Evolutionary conservation across 1,140 invertebrate species (phyloP).

Genomic region (Pantala flavescens): DNA sequence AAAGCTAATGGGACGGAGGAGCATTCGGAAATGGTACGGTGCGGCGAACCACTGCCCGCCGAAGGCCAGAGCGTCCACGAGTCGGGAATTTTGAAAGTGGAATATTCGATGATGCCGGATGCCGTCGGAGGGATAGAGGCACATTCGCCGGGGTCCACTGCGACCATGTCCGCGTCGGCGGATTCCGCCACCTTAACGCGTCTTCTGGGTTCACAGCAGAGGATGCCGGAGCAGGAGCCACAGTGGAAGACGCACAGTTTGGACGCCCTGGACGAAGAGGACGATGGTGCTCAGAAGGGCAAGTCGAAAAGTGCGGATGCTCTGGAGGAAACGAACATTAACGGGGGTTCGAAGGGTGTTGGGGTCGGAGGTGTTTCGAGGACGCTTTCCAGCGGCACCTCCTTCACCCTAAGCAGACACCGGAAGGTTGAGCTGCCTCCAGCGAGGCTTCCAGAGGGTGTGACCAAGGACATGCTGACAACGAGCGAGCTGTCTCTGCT

Average conservation of each 20-base stretch:
- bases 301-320: conserved; percentile 12
- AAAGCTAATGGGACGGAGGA: not conserved
- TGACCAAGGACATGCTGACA: not conserved
- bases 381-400: not conserved
- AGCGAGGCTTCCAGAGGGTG: not conserved
- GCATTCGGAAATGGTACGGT: not conserved
- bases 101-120: not conserved
- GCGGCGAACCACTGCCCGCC: not conserved
- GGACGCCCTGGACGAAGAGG: conserved; percentile 19
- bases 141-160: not conserved
- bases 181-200: not conserved
- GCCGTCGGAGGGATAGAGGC: not conserved
- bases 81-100: not conserved
- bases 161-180: not conserved
- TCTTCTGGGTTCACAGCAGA: not conserved
- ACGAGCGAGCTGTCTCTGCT: not conserved
- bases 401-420: conserved; percentile 35
- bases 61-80: not conserved
- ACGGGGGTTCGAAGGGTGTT: not conserved
- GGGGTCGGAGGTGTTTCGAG: not conserved
- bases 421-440: conserved; percentile 37
- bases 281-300: not conserved
- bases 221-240: not conserved
- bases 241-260: conserved; percentile 16
- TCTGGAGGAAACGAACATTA: conserved; percentile 10